Percentiles rank a stretch among this genome's conserved stretches.
phyloP scores from a whole-genome alignment of 2,888 invertebrate species.

The Micropterix aruncella region DNA sequence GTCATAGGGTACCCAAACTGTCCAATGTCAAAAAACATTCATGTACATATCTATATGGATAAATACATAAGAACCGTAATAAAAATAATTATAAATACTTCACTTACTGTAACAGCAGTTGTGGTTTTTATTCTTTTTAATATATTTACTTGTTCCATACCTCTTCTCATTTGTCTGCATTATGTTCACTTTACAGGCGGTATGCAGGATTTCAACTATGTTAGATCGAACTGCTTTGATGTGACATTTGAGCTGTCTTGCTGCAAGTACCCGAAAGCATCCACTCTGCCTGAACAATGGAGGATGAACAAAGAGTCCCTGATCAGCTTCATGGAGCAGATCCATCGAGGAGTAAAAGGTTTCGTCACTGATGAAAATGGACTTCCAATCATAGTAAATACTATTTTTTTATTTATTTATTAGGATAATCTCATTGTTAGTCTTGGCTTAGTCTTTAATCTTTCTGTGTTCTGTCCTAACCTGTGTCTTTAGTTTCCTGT shows the following conservation, averaged over 20 bases:
- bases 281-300: constrained; percentile 69
- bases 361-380: constrained; percentile 49
- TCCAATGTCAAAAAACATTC: neutral
- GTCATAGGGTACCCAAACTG: no score
- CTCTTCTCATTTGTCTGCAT: no score
- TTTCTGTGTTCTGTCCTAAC: no score
- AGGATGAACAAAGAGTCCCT: constrained; percentile 71
- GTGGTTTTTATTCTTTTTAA: no score
- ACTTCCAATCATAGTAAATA: constrained; percentile 47
- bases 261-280: constrained; percentile 77
- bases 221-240: constrained; percentile 90
- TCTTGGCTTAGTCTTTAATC: no score
- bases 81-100: no score
- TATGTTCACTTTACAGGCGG: constrained; percentile 67
- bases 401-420: no score
- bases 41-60: constrained; percentile 2
- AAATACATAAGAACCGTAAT: no score
- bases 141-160: no score
- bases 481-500: no score
- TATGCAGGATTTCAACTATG: constrained; percentile 98
- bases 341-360: constrained; percentile 51
- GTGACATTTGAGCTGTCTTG: constrained; percentile 94
- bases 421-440: no score
- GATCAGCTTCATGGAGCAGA: constrained; percentile 70
- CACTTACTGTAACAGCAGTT: no score